Percentiles rank a stretch among this genome's conserved stretches.
Conservation (phyloP, 2,113 vertebrate genomes). For the Crotalus tigris region DNA sequence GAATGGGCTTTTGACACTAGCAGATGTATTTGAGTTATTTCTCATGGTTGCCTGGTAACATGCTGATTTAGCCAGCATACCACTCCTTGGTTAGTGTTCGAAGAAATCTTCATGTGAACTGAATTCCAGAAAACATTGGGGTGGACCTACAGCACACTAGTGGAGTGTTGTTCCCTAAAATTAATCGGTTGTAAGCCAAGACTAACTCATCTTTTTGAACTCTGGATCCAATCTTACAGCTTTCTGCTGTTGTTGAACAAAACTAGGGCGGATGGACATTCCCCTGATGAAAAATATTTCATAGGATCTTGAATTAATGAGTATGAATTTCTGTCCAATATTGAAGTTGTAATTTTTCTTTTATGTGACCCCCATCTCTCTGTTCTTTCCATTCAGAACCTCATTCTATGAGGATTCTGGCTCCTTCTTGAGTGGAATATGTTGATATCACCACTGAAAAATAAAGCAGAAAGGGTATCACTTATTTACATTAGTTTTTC, state of each 20-base stretch:
- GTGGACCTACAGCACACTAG: neutral
- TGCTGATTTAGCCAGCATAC: neutral
- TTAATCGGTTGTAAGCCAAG: neutral
- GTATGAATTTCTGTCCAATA: neutral
- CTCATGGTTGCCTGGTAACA: neutral
- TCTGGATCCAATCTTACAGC: neutral
- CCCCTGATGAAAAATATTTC: neutral
- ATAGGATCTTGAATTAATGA: neutral
- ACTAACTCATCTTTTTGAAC: neutral
- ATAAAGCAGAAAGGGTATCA: neutral
- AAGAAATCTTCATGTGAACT: neutral
- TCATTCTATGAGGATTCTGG: neutral
- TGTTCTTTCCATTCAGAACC: neutral
- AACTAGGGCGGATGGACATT: neutral
- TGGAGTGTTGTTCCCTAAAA: neutral
- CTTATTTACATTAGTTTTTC: neutral
- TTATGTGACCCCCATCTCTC: neutral
- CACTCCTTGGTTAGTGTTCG: neutral
- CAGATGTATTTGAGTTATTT: slow-evolving; percentile 5
- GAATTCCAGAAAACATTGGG: neutral
- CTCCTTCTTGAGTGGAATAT: neutral
- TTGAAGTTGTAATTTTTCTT: neutral
- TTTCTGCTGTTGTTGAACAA: neutral
- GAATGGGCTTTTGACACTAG: slow-evolving; percentile 5
- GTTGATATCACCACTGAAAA: neutral